Evolutionary conservation across 2,113 vertebrate genomes (phyloP).

Genomic region (Melanostigma gelatinosum): DNA sequence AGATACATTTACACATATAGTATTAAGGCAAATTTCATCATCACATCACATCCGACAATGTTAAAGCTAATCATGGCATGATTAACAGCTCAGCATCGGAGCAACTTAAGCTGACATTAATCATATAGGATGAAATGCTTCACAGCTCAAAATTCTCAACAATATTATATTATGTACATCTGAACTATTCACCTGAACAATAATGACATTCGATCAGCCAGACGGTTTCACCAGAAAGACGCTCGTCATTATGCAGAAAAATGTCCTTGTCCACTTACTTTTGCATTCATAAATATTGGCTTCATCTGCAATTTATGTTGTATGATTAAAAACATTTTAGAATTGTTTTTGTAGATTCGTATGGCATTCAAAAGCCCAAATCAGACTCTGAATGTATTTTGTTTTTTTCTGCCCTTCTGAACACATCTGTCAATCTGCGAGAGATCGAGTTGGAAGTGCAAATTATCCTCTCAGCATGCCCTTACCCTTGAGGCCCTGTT

Average conservation of each 20-base stretch:
- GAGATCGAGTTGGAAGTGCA: constrained; percentile 68
- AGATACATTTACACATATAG: not conserved
- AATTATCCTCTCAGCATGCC: constrained; percentile 76
- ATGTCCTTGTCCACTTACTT: not conserved
- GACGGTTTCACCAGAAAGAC: not conserved
- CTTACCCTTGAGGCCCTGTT: constrained; percentile 69
- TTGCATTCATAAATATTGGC: not conserved
- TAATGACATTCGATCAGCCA: not conserved
- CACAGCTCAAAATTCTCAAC: not conserved
- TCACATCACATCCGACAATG: not conserved
- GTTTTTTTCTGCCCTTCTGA: constrained; percentile 71
- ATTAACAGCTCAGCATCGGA: not conserved
- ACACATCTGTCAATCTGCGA: constrained; percentile 79
- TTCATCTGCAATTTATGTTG: not conserved
- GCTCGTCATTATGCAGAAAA: not conserved
- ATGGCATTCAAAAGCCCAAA: not conserved
- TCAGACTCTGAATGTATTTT: not conserved
- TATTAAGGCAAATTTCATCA: not conserved
- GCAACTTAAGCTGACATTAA: not conserved
- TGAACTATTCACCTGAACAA: not conserved
- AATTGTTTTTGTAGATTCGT: not conserved
- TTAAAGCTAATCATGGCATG: not conserved
- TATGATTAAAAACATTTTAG: not conserved
- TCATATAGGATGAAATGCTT: not conserved
- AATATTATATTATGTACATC: not conserved